Percentiles rank a stretch among this genome's conserved stretches.
These are phyloP conservation scores for Etheostoma nigrum DNA, from an alignment of 2,797 vertebrate species.

Conservation along the genomic window DNA sequence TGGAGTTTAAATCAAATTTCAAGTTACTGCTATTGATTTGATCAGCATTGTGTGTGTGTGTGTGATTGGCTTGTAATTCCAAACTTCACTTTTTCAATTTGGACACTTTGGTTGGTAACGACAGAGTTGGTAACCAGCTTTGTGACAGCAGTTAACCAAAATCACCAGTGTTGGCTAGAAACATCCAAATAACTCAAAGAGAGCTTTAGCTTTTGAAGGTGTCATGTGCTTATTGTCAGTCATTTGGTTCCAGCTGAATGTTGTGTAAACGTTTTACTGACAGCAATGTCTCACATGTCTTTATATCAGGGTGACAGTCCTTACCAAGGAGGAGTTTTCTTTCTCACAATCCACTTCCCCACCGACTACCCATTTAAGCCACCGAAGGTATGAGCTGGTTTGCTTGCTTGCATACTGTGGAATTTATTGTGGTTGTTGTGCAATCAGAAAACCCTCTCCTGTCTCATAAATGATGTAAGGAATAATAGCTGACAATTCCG, in stretches of 20 bases:
- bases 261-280: conserved; percentile 23
- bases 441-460: background rate
- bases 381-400: conserved; percentile 75
- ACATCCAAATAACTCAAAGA: background rate
- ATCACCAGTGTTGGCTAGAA: background rate
- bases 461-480: background rate
- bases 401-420: background rate
- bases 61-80: background rate
- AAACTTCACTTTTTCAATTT: background rate
- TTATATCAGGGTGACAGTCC: conserved; percentile 80
- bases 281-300: conserved; percentile 29
- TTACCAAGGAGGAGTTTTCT: conserved; percentile 85
- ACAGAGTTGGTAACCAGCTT: background rate
- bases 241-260: background rate
- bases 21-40: conserved; percentile 1
- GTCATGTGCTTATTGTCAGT: background rate
- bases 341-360: conserved; percentile 85
- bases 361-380: conserved; percentile 87
- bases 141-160: background rate
- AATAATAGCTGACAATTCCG: background rate
- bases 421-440: background rate
- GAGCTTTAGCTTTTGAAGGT: background rate
- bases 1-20: background rate
- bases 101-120: too few relatives aligned
- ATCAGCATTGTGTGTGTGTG: background rate